These are phyloP conservation scores for Oryzias dopingdopingensis DNA, from an alignment of 2,797 vertebrate genomes.

Conservation along the genomic window DNA sequence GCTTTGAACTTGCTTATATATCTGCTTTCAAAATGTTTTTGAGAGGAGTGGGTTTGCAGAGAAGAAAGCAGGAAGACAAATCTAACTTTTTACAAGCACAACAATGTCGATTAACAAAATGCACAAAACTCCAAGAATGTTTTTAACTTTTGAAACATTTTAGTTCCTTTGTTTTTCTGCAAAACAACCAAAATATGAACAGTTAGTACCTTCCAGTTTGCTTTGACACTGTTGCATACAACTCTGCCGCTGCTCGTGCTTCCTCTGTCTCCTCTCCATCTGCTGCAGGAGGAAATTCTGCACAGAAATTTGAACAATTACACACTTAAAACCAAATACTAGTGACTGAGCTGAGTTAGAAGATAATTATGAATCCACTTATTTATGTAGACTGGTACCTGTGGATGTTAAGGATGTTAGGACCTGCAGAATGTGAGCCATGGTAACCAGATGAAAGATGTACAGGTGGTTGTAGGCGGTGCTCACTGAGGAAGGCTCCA, in stretches of 20 bases:
- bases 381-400: slow-evolving; percentile 40
- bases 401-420: slow-evolving; percentile 74
- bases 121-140: no score
- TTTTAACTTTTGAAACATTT: no score
- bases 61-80: no score
- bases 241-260: slow-evolving; percentile 66
- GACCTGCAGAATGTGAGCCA: slow-evolving; percentile 92
- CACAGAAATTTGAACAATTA: slow-evolving; percentile 2
- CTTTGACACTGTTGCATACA: slow-evolving; percentile 66
- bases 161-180: no score
- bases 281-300: slow-evolving; percentile 65
- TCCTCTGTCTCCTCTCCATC: slow-evolving; percentile 73
- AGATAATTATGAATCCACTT: no score
- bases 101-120: no score
- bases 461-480: slow-evolving; percentile 93
- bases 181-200: not conserved
- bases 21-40: no score
- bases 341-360: no score
- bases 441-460: slow-evolving; percentile 91
- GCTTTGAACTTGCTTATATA: no score
- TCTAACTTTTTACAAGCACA: no score
- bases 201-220: slow-evolving; percentile 67
- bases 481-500: slow-evolving; percentile 90
- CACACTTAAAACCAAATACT: not conserved
- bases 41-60: no score